A percentile compares a stretch with the other conserved stretches of the same genome.
Conservation (phyloP, 2,888 invertebrate genomes). For the Microchrysa polita region DNA sequence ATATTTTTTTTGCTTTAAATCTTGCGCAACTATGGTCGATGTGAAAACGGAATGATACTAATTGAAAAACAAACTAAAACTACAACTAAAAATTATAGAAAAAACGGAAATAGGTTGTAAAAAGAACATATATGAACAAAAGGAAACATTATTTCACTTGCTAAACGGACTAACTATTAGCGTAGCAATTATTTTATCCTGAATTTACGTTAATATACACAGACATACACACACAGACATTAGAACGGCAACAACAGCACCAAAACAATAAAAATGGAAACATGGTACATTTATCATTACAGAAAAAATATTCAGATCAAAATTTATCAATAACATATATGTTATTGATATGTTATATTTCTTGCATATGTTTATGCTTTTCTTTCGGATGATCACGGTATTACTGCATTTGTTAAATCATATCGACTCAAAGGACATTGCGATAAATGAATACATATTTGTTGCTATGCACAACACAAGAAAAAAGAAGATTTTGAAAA, state of each 20-base stretch:
- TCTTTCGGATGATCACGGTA: background rate
- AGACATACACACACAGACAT: background rate
- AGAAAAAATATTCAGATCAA: background rate
- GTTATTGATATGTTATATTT: too few relatives aligned
- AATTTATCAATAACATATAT: background rate
- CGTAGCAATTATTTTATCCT: conserved; percentile 21
- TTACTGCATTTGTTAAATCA: background rate
- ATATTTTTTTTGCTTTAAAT: too few relatives aligned
- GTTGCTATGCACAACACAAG: conserved; percentile 22
- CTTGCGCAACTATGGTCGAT: too few relatives aligned
- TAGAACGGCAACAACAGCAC: too few relatives aligned
- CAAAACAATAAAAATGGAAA: too few relatives aligned
- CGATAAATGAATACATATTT: conserved; percentile 8
- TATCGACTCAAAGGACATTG: conserved; percentile 14
- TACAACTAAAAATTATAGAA: too few relatives aligned
- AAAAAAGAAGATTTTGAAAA: background rate
- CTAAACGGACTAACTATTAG: conserved; percentile 37
- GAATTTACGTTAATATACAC: background rate
- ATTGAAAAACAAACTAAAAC: too few relatives aligned
- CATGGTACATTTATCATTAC: too few relatives aligned
- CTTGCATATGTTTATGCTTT: background rate
- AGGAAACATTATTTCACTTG: conserved; percentile 31
- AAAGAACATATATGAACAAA: background rate
- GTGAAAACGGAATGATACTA: too few relatives aligned
- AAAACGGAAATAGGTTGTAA: conserved; percentile 29